phyloP scores from a whole-genome alignment of 2,113 vertebrate species.

The Chaenocephalus aceratus region DNA sequence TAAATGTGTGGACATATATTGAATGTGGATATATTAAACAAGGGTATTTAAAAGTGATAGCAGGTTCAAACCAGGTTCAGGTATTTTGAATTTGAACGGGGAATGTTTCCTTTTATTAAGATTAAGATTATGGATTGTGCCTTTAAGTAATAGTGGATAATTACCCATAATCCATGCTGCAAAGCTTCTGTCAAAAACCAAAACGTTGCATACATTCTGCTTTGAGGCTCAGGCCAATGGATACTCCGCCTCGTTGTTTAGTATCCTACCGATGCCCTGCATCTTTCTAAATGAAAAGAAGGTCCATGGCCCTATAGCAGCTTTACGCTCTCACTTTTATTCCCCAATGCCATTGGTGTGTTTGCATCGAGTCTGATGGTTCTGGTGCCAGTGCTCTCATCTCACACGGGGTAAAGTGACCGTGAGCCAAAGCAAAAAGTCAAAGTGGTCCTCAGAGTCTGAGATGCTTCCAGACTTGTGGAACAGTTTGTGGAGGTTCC shows the following conservation, averaged over 20 bases:
- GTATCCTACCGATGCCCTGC: background rate
- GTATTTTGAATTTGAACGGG: background rate
- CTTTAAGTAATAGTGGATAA: background rate
- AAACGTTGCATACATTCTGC: background rate
- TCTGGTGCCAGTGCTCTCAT: background rate
- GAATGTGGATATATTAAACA: too few species aligned
- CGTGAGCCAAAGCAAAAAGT: slow-evolving; percentile 4
- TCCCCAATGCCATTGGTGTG: background rate
- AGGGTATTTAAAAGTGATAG: background rate
- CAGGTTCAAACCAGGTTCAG: too few species aligned
- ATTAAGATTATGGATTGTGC: slow-evolving; percentile 1
- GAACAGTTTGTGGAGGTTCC: slow-evolving; percentile 10
- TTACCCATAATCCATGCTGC: background rate
- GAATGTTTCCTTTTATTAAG: background rate
- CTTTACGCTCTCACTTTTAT: background rate
- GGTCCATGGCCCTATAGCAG: background rate
- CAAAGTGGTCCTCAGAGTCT: slow-evolving; percentile 1
- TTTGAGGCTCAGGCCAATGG: background rate
- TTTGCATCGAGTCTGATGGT: background rate
- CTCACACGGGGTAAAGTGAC: background rate
- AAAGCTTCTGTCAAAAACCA: background rate
- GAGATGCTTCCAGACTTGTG: slow-evolving; percentile 24
- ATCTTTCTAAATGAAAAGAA: background rate
- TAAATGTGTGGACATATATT: background rate
- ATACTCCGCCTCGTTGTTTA: background rate